Evolutionary conservation across 2,113 vertebrate genomes (phyloP).

Genomic region (Oryzias woworae): DNA sequence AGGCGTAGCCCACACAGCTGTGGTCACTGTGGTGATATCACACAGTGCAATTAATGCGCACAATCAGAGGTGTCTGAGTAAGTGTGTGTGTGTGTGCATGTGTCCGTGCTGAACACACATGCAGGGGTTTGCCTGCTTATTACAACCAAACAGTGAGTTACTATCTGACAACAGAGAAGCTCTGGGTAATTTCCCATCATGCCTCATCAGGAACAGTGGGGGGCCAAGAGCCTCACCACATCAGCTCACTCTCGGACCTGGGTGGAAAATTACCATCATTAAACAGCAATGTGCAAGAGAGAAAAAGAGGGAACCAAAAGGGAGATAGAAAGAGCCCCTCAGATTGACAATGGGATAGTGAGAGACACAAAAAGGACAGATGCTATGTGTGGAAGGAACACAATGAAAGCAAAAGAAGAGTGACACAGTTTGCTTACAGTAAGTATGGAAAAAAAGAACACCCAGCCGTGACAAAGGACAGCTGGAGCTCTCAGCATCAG

Average conservation of each 20-base stretch:
- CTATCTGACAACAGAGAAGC: constrained; percentile 75
- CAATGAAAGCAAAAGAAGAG: constrained; percentile 23
- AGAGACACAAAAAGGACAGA: constrained; percentile 24
- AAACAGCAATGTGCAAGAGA: constrained; percentile 63
- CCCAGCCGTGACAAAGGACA: constrained; percentile 11
- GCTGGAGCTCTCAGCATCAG: constrained; percentile 5
- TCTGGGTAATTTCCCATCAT: constrained; percentile 79
- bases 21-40: constrained; percentile 71
- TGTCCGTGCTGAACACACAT: constrained; percentile 29
- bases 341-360: constrained; percentile 56
- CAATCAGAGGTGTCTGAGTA: constrained; percentile 65
- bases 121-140: constrained; percentile 73
- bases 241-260: constrained; percentile 79
- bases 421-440: constrained; percentile 9
- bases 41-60: constrained; percentile 76
- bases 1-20: constrained; percentile 71
- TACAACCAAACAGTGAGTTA: constrained; percentile 77
- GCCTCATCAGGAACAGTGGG: constrained; percentile 77
- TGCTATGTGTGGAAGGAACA: constrained; percentile 15
- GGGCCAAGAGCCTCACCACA: constrained; percentile 70
- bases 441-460: constrained; percentile 13
- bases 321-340: constrained; percentile 13
- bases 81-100: constrained; percentile 21
- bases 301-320: constrained; percentile 58
- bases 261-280: constrained; percentile 77